These are phyloP conservation scores for Tiaroga cobitis DNA, from an alignment of 2,797 vertebrate species.

Conservation along the genomic window DNA sequence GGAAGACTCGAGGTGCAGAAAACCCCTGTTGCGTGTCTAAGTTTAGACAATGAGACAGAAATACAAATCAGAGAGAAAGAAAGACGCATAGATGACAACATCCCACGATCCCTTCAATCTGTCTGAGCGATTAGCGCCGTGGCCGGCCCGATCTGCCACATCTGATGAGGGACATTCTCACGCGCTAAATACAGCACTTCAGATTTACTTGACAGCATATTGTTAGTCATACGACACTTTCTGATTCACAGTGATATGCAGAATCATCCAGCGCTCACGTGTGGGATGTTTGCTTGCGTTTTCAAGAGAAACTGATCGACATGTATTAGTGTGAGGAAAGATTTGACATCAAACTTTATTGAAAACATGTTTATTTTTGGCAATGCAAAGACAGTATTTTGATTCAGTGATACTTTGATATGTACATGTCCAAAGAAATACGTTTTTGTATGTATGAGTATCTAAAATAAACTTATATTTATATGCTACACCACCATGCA, in stretches of 20 bases:
- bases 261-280: neutral
- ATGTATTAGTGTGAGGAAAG: neutral
- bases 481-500: neutral
- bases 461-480: neutral
- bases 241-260: neutral
- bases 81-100: constrained; percentile 17
- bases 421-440: neutral
- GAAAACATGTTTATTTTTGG: neutral
- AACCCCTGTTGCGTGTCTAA: constrained; percentile 44
- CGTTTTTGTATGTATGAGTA: too few species aligned
- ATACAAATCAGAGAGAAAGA: constrained; percentile 18
- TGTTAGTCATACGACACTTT: constrained; percentile 27
- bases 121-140: neutral
- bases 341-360: neutral
- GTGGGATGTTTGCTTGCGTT: neutral
- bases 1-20: constrained; percentile 44
- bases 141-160: constrained; percentile 8
- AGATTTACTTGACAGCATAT: constrained; percentile 10
- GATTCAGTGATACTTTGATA: neutral
- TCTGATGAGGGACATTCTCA: constrained; percentile 18
- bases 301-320: neutral
- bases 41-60: constrained; percentile 39
- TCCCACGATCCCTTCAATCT: neutral
- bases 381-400: neutral
- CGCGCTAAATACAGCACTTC: neutral